Conservation (phyloP, 2,113 vertebrate genomes). For the Montifringilla adamsi region DNA sequence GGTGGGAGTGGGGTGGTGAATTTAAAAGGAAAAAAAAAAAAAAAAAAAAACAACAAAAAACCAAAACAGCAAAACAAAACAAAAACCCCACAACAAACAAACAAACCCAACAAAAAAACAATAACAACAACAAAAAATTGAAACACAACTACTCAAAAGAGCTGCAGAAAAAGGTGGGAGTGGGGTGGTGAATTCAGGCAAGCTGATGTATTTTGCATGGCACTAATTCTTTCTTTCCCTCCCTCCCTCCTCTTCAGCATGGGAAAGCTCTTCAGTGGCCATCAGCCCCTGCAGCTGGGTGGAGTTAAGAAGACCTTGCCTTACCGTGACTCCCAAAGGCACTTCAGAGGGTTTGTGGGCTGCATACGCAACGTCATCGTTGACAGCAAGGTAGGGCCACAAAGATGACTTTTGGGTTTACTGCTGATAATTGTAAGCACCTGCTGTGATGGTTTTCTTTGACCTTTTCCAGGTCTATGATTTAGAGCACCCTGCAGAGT, state of each 20-base stretch:
- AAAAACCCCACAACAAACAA: not conserved
- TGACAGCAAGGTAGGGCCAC: conserved; percentile 80
- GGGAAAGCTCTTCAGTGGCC: conserved; percentile 77
- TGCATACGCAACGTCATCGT: conserved; percentile 83
- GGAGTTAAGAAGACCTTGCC: conserved; percentile 78
- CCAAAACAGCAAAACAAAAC: not conserved
- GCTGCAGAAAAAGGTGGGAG: accelerated
- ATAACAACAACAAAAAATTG: not conserved
- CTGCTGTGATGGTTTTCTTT: not conserved
- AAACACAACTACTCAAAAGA: not conserved
- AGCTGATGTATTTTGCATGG: not conserved
- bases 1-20: no score
- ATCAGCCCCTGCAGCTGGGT: conserved; percentile 86
- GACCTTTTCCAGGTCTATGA: conserved; percentile 78
- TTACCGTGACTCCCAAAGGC: conserved; percentile 21
- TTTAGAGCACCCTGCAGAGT: conserved; percentile 82
- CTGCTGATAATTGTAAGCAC: not conserved
- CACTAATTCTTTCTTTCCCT: not conserved
- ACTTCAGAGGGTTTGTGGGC: conserved; percentile 79
- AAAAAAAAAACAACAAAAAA: no score
- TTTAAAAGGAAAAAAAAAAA: no score
- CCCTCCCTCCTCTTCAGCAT: not conserved
- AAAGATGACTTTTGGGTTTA: not conserved
- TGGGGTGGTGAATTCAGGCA: not conserved
- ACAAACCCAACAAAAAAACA: not conserved